Base-by-base conservation (phyloP, 1,140 invertebrate genomes). In the Caenorhabditis inopinata region DNA sequence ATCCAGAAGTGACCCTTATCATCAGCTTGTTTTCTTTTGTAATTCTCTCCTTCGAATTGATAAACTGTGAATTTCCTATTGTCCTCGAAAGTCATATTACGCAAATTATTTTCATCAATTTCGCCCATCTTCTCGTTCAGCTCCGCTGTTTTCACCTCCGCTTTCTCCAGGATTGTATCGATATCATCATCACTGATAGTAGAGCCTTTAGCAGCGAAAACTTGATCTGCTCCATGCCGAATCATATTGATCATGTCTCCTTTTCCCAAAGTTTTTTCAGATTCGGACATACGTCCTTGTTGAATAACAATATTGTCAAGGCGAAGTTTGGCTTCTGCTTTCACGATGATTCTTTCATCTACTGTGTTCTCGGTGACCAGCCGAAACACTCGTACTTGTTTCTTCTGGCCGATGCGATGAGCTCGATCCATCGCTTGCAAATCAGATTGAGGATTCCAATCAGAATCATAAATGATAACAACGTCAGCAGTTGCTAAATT, bases 371-470 rank as follows among this genome's bases (percentile, higher is more conserved):
- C 97, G 0, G 96, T 98, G 25, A 99, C 97, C 23, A 99, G 93
- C 58, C 96, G 91, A 88, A 94, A 94, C 11, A 81, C 75, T 7
- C 53, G 49, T 3, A 81, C 80, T 90, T 97, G 95, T 89, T 99
- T 99, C 89, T 93, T 93, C 88, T 99, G 97, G 23, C 97, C 97
- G 89, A 99, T 99, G 90, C 97, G 93, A 93, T 99, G 97, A 49
- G 97, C 97, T 86, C 97, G 92, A 90, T 99, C 97, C 91, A 91
- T 91, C 81, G 96, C 97, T 90, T 98, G 97, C 23, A 99, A 90
- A 91, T 99, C 96, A 92, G 96, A 95, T 89, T 99, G 97, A 0
- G 97, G 97, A 92, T 99, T 99, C 97, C 97, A 99, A 90, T 99
- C 97, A 0, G 96, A 98, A 89, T 99, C 97, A 85, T 94, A 99